Base-by-base conservation (phyloP, 1,140 invertebrate genomes). In the Scaptomyza graminum region DNA sequence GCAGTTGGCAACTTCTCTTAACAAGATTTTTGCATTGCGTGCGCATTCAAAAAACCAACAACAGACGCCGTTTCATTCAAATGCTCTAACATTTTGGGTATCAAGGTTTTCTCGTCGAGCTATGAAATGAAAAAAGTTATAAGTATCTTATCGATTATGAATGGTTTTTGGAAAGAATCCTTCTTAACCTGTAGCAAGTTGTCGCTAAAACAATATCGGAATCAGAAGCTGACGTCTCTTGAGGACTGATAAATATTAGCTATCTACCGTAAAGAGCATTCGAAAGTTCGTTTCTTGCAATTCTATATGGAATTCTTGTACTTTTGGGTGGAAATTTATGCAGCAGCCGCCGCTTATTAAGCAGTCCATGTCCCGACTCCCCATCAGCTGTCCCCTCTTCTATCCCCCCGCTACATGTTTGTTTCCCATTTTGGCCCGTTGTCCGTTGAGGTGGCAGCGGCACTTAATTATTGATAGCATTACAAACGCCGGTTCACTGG, bases 21-120 rank as follows among this genome's bases (percentile, higher is more conserved):
- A 87, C 83, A 87, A 87, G 83, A 87, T 88, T 88, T 88, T 88
- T 88, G 83, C 83, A 83, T 88, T 88, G 83, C 83, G 83, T 87
- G 83, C 67, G 72, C 75, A 78, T 60, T 61, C 31, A 28, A 54
- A 72, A 49, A 31, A 2, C 44, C 34, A 47, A 60, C 54, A 72
- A 66, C 69, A 63, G 22, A 66, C 63, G 59, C 41, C 54, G 39
- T 60, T 72, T 67, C 34, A 1, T 22, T 51, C 54, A 54, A 52
- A 72, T 72, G 51, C 69, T 44, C 69, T 72, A 67, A 16, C 39
- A 11, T 18, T 39, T 39, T 0, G 22, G 46, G 6, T 15, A 34
- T 7, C n/a, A 7, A 5, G 1, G 3, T 1, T 18, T 37, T 25
- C 1, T 34, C 0, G 46, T 31, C 3, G 13, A 0, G 28, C 47